These are phyloP conservation scores for Gymnosoma rotundatum DNA, from an alignment of 2,888 invertebrate species.

Conservation along the genomic window DNA sequence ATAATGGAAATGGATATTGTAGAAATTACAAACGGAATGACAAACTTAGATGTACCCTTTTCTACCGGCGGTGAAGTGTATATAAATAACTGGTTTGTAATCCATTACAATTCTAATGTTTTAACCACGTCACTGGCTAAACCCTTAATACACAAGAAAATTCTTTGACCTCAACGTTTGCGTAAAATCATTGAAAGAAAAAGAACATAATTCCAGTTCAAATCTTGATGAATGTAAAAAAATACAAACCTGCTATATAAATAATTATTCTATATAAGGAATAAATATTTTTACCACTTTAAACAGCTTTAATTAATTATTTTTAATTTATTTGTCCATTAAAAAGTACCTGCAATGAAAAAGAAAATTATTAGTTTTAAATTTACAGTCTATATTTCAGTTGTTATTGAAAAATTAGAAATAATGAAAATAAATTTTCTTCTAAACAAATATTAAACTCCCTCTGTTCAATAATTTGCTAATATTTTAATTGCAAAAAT, in stretches of 20 bases:
- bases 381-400: neutral
- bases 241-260: neutral
- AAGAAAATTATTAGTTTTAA: neutral
- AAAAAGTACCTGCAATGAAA: conserved; percentile 15
- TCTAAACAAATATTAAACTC: conserved; percentile 30
- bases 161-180: too few relatives aligned
- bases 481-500: conserved; percentile 15
- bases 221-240: too few relatives aligned
- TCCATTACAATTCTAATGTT: too few relatives aligned
- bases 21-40: too few relatives aligned
- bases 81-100: too few relatives aligned
- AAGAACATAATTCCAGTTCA: too few relatives aligned
- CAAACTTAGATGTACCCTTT: too few relatives aligned
- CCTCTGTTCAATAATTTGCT: neutral
- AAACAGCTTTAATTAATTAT: neutral
- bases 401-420: neutral
- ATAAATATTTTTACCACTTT: neutral
- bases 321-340: neutral
- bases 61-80: too few relatives aligned
- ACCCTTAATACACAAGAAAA: too few relatives aligned
- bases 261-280: neutral
- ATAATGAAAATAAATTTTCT: conserved; percentile 14
- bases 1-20: too few relatives aligned
- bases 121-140: too few relatives aligned
- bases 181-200: too few relatives aligned